Base-by-base conservation (phyloP, 2,113 vertebrate species). In the Chlorodrepanis virens region DNA sequence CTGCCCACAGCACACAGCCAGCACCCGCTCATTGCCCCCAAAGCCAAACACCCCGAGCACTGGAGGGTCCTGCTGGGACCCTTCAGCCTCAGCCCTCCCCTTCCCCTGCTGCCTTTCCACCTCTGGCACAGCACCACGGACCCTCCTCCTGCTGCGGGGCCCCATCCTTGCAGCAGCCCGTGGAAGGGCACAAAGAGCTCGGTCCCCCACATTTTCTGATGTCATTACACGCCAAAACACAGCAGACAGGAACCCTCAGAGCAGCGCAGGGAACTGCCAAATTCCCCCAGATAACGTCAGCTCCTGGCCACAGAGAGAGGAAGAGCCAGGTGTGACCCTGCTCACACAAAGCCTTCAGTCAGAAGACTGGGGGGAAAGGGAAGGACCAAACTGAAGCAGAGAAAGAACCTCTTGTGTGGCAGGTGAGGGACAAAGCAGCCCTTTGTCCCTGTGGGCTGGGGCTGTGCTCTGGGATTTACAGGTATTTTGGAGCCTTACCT, bases 141-240 rank as follows among this genome's bases (percentile, higher is more conserved):
- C n/a, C 33, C 45, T 42, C 17, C 33, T 29, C 29, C 1, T 0
- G 1, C 13, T 1, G 3, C 1, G 27, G 80, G 25, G 6, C 31
- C 33, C 2, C 29, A 3, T 28, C 35, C 45, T 7, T 9, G 6
- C 10, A 52, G 60, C 35, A 52, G 21, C 24, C 49, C 12, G 0
- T 2, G 22, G 33, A n/a, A 54, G 0, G 29, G 28, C 23, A 37
- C 22, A 17, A 44, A 33, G 20, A 28, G 14, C 9, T 13, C 31
- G 14, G 21, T 67, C 83, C 77, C 67, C 42, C 3, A 0, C 6
- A 6, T 45, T 70, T 70, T 63, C 56, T 45, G 40, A 3, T 27
- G 13, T 9, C 44, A 31, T 22, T 39, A n/a, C 50, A 39, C 39
- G 18, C 12, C 11, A 9, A 60, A 65, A 47, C 42, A 27, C 9